Evolutionary conservation across 2,113 vertebrate species (phyloP), one percentile per base, ranked within the genome.

Genomic region (Malaclemys terrapin): DNA sequence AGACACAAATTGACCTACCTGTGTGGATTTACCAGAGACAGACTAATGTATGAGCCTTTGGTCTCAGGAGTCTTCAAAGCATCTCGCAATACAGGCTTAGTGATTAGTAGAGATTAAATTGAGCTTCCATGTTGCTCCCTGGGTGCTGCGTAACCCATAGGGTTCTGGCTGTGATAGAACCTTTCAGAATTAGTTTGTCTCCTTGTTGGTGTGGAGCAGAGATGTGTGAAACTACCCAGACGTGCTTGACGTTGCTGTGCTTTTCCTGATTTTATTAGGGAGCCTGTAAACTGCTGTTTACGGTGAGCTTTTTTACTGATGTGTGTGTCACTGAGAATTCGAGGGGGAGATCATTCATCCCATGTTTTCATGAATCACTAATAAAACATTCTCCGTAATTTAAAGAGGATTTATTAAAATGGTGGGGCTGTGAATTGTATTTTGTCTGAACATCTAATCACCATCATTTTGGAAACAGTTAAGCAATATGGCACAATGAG

Each of bases 131-230:
- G 45, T 59, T 65, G 88, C 14, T 89, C 8, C 24, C 49, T 0
- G 9, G 16, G 47, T 3, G 20, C 53, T 88, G 42, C 2, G 56
- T 54, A 82, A 56, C 52, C 90, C 1, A 0, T 0, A 2, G 38
- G 47, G 85, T 13, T 76, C 27, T 56, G 27, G n/a, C 3, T 0
- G 0, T 62, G 22, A 10, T n/a, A 2, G 0, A 0, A n/a, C 38
- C 81, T 80, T 86, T 80, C 25, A 86, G 90, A 38, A 76, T 50
- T 84, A 82, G 54, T 31, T 20, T 25, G 0, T 86, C 85, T 86
- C 12, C 69, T 53, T 50, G 65, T 27, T 92, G 29, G 35, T 35
- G 2, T 3, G 31, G 49, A 81, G 54, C 83, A 89, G 81, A 54
- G 42, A 42, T 42, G 42, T 7, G n/a, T 31, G n/a, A 57, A 80